Evolutionary conservation across 2,113 vertebrate species (phyloP).

Genomic region (Gorsachius goisagi): DNA sequence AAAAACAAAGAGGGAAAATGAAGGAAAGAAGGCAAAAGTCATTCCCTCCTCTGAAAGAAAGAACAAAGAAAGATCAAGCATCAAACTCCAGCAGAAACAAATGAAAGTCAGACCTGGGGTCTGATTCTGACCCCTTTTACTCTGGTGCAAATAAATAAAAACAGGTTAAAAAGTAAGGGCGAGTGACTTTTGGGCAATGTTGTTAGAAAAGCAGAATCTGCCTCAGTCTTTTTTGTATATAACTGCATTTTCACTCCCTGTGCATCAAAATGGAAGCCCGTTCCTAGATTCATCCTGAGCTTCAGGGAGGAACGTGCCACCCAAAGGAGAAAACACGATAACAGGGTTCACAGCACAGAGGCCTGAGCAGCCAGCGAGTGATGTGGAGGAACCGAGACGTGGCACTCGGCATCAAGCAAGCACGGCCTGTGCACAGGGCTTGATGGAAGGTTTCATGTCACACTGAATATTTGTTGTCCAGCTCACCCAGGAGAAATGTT

Average conservation of each 20-base stretch:
- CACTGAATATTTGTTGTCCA: background rate
- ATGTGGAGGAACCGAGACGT: background rate
- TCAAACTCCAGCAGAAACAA: background rate
- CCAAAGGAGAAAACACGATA: conserved; percentile 12
- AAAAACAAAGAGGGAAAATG: background rate
- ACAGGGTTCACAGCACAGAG: conserved; percentile 18
- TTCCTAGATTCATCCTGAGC: background rate
- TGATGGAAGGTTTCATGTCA: background rate
- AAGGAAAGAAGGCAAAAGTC: background rate
- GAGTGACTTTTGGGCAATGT: background rate
- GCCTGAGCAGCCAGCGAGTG: background rate
- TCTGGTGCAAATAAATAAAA: background rate
- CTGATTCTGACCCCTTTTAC: background rate
- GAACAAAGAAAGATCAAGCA: background rate
- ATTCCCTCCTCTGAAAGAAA: background rate
- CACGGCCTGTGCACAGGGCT: background rate
- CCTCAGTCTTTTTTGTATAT: background rate
- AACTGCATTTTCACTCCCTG: background rate
- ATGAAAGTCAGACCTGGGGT: background rate
- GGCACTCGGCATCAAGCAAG: background rate
- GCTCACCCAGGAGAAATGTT: background rate
- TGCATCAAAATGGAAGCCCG: background rate
- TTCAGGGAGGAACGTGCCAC: conserved; percentile 21
- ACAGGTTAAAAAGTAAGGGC: background rate
- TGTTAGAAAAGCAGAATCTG: background rate